Conservation (phyloP, 2,113 vertebrate genomes). For the Burhinus bistriatus region DNA sequence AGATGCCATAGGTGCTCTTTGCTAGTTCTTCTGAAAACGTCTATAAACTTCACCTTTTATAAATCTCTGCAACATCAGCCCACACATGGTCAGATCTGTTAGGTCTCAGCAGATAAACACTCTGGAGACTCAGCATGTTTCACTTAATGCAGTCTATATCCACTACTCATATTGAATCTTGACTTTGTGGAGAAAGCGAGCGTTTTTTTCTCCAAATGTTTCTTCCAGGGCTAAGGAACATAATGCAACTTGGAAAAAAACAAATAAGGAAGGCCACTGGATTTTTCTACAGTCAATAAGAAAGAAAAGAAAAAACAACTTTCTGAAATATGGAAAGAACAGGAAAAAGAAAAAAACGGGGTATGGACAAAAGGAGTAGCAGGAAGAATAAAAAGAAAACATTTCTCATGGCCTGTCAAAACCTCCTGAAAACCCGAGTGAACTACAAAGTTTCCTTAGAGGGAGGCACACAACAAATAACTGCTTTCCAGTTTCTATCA, state of each 20-base stretch:
- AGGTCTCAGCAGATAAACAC: not conserved
- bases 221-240: not conserved
- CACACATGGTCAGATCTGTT: not conserved
- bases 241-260: not conserved
- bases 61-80: not conserved
- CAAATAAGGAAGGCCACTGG: not conserved
- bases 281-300: not conserved
- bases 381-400: not conserved
- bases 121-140: not conserved
- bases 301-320: not conserved
- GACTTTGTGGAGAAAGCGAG: not conserved
- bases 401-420: not conserved
- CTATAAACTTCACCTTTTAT: not conserved
- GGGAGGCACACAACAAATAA: not conserved
- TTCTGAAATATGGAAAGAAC: not conserved
- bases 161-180: not conserved
- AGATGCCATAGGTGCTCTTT: not conserved
- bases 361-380: not conserved
- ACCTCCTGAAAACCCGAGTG: not conserved
- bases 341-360: not conserved
- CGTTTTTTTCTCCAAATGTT: not conserved
- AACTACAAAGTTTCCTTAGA: not conserved
- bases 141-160: not conserved
- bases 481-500: not conserved
- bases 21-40: not conserved